Conservation (phyloP, 2,113 vertebrate genomes). For the Pleuronectes platessa region DNA sequence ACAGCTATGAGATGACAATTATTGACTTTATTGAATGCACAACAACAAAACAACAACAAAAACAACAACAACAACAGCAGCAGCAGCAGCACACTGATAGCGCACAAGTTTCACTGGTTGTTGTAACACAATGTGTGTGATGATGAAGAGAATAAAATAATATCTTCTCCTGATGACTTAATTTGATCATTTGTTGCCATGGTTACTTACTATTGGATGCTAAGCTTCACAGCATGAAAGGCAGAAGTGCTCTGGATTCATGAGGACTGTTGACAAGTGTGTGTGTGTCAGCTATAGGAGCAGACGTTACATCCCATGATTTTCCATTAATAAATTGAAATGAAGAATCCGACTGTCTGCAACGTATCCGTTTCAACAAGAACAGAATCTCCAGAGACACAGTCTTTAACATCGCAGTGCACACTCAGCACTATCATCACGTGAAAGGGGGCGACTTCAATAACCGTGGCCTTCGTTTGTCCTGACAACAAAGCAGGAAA, state of each 20-base stretch:
- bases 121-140: no score
- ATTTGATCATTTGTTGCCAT: slow-evolving; percentile 9
- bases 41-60: no score
- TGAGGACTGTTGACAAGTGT: slow-evolving; percentile 10
- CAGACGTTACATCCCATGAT: slow-evolving; percentile 6
- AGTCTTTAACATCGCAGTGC: slow-evolving; percentile 22
- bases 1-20: slow-evolving; percentile 46
- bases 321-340: slow-evolving; percentile 57
- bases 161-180: neutral
- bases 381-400: slow-evolving; percentile 36
- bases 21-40: slow-evolving; percentile 73
- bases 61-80: slow-evolving; percentile 6
- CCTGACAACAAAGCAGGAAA: slow-evolving; percentile 44
- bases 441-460: slow-evolving; percentile 40
- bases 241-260: neutral
- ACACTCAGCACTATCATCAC: slow-evolving; percentile 21
- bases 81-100: neutral
- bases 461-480: slow-evolving; percentile 31
- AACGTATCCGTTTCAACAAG: slow-evolving; percentile 27
- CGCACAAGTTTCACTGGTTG: no score
- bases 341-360: slow-evolving; percentile 42
- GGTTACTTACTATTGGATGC: slow-evolving; percentile 25
- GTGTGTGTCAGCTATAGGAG: slow-evolving; percentile 22
- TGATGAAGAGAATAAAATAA: neutral
- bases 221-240: slow-evolving; percentile 2